Conservation (phyloP, 2,797 vertebrate species). For the Pipistrellus pipistrellus region DNA sequence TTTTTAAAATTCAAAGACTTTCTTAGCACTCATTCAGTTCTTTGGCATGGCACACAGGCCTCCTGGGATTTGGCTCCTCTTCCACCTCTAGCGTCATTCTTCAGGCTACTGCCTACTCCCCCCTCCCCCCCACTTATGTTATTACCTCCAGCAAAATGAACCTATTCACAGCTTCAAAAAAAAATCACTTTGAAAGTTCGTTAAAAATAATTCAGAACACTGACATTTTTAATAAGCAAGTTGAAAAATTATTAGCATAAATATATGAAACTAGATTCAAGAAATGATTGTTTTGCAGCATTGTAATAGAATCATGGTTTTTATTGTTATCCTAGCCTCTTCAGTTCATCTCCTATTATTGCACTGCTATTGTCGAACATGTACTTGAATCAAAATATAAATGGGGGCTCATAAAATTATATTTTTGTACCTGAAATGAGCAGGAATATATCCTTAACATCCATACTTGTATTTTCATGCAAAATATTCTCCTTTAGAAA, state of each 20-base stretch:
- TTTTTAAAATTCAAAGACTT: not conserved
- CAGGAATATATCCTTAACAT: conserved; percentile 32
- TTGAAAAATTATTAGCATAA: not conserved
- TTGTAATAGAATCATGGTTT: not conserved
- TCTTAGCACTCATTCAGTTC: not conserved
- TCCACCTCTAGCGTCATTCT: not conserved
- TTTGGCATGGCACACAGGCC: not conserved
- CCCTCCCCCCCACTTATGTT: not conserved
- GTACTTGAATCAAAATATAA: conserved; percentile 18
- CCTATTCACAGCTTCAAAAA: not conserved
- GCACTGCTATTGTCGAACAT: not conserved
- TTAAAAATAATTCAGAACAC: conserved; percentile 24
- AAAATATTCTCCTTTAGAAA: conserved; percentile 8
- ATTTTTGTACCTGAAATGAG: conserved; percentile 48
- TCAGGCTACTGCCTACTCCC: not conserved
- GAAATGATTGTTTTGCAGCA: not conserved
- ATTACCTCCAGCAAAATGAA: not conserved
- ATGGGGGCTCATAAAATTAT: not conserved
- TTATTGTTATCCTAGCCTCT: not conserved
- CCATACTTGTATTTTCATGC: conserved; percentile 23
- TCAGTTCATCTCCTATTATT: not conserved
- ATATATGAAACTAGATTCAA: conserved; percentile 21
- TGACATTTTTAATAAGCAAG: conserved; percentile 27
- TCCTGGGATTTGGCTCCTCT: not conserved
- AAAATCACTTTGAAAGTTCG: not conserved